Conservation (phyloP, 2,888 invertebrate species). For the Bembecia ichneumoniformis region DNA sequence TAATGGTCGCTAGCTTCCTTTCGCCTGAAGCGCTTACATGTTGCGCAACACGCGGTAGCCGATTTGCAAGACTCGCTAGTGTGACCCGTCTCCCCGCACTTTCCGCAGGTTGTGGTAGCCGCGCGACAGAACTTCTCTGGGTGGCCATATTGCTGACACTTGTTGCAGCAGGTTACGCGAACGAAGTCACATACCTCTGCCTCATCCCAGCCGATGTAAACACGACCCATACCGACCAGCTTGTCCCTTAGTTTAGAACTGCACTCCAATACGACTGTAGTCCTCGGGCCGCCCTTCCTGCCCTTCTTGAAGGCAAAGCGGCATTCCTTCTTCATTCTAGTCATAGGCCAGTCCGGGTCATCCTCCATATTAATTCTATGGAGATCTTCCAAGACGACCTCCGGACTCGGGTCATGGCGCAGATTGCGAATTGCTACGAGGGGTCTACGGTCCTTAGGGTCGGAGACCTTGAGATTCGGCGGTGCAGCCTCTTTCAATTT, state of each 20-base stretch:
- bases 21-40: constrained; percentile 4
- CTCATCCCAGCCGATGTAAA: constrained; percentile 7
- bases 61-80: not conserved
- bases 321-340: not conserved
- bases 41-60: constrained; percentile 4
- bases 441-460: not conserved
- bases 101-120: constrained; percentile 1
- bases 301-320: constrained; percentile 2
- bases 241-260: not conserved
- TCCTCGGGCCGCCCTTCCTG: not conserved
- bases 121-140: constrained; percentile 5
- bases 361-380: not conserved
- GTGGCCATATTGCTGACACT: constrained; percentile 11
- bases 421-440: not conserved
- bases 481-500: constrained; percentile 7
- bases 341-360: not conserved
- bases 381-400: not conserved
- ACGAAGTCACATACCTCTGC: constrained; percentile 2
- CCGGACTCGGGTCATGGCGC: not conserved
- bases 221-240: not conserved
- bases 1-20: not conserved
- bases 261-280: not conserved
- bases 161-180: constrained; percentile 5
- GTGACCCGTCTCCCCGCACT: constrained; percentile 10
- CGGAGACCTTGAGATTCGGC: not conserved